Conservation (phyloP, 1,140 invertebrate genomes). For the Sitodiplosis mosellana region DNA sequence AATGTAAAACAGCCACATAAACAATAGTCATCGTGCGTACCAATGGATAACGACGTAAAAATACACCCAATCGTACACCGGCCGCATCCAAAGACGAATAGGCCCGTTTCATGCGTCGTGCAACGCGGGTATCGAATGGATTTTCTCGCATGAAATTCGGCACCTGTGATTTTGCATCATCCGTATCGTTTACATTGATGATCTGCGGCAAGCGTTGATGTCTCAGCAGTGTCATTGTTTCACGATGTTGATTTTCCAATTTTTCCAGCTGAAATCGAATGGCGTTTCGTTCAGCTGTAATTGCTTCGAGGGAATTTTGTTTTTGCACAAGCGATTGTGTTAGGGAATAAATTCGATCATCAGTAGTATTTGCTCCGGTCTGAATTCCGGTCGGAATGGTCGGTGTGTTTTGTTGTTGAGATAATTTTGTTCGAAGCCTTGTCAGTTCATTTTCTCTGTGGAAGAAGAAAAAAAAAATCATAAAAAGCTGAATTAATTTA, state of each 20-base stretch:
- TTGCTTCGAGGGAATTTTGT: constrained; percentile 53
- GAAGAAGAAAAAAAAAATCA: background rate
- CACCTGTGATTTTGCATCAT: constrained; percentile 48
- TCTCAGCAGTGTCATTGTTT: constrained; percentile 10
- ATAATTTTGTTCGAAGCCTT: constrained; percentile 6
- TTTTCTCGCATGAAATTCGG: constrained; percentile 53
- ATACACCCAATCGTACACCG: constrained; percentile 57
- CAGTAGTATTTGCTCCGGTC: constrained; percentile 32
- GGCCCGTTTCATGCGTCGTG: constrained; percentile 58
- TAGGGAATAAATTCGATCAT: constrained; percentile 44
- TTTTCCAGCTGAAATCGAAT: constrained; percentile 59
- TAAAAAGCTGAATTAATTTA: background rate
- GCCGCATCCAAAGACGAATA: constrained; percentile 58
- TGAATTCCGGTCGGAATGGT: background rate
- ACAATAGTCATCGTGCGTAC: constrained; percentile 58
- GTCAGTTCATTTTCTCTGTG: constrained; percentile 11
- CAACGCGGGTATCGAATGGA: constrained; percentile 57
- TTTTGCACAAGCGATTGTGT: constrained; percentile 67
- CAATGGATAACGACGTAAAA: constrained; percentile 61
- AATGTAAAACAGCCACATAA: constrained; percentile 29
- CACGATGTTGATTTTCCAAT: constrained; percentile 31
- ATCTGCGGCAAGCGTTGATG: constrained; percentile 16
- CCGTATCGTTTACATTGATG: constrained; percentile 41
- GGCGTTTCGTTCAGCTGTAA: constrained; percentile 64
- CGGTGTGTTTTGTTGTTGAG: background rate